Evolutionary conservation across 2,797 vertebrate species (phyloP), one percentile per base, ranked within the genome.

Genomic region (Micrastur ruficollis): DNA sequence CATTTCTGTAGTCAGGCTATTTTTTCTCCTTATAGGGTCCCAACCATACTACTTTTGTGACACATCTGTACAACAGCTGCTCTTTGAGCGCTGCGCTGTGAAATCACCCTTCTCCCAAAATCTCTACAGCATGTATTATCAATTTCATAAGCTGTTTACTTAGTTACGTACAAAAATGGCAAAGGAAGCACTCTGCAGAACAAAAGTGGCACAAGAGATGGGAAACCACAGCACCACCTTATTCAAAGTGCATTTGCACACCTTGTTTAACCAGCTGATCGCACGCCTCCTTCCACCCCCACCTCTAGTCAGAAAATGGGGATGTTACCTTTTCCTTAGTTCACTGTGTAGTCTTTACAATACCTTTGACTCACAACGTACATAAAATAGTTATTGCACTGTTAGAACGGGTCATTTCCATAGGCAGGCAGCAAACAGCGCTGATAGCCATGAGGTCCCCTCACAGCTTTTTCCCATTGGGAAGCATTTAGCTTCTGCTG

Each of bases 371-470:
- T 14, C 14, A 2, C 31, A 16, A 56, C 3, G 1, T 5, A 5
- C 0, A 19, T 17, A 67, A 63, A 50, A 4, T 0, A 25, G 19
- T 2, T 44, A 29, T 46, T 9, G 22, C 3, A 17, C 22, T 3
- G 31, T 50, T 3, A 25, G 13, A 34, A 38, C 2, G 21, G 18
- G 70, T 34, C 21, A 18, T 16, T 63, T 34, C 14, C 36, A 22
- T 3, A 20, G 6, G 2, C 20, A 9, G 8, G 52, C 19, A 36
- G 17, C 5, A 42, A 61, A 8, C 12, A 52, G 12, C 12, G 16
- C 42, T 12, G 20, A 55, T 0, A 11, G 14, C 52, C 21, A 2
- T 1, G 16, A 40, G 46, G 11, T 16, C 31, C 8, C 53, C 31
- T 13, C 42, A 14, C 16, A 19, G 58, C n/a, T 34, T 23, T 23